A percentile compares a stretch with the other conserved stretches of the same genome.
phyloP scores from a whole-genome alignment of 2,113 vertebrate genomes.

The Suncus etruscus region DNA sequence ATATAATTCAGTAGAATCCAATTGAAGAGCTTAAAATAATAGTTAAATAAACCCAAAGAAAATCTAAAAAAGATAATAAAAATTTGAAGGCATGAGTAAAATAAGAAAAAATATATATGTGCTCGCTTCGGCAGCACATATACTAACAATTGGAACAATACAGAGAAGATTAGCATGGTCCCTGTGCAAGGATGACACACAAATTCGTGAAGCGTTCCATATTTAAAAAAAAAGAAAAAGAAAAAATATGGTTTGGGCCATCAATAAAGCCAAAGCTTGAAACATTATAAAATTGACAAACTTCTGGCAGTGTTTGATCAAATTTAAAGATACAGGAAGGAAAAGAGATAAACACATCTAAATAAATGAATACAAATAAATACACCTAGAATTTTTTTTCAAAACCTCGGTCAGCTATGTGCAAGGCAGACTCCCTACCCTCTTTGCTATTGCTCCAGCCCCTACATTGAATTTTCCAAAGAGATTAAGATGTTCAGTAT shows the following conservation, averaged over 20 bases:
- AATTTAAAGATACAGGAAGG: not conserved
- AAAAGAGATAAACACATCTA: not conserved
- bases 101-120: not conserved
- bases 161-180: too few relatives aligned
- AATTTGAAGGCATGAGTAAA: slow-evolving; percentile 32
- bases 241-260: slow-evolving; percentile 20
- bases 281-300: slow-evolving; percentile 42
- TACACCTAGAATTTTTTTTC: too few relatives aligned
- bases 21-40: slow-evolving; percentile 10
- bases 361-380: not conserved
- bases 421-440: too few relatives aligned
- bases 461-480: not conserved
- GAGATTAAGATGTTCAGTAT: not conserved
- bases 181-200: too few relatives aligned
- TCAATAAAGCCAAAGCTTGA: slow-evolving; percentile 23
- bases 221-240: not conserved
- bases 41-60: slow-evolving; percentile 28
- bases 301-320: slow-evolving; percentile 3
- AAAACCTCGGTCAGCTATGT: too few relatives aligned
- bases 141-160: too few relatives aligned
- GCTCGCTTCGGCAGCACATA: too few relatives aligned
- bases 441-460: too few relatives aligned
- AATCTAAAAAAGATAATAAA: slow-evolving; percentile 40
- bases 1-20: slow-evolving; percentile 49
- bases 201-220: too few relatives aligned